phyloP scores from a whole-genome alignment of 2,113 vertebrate genomes.

The Cervus canadensis region DNA sequence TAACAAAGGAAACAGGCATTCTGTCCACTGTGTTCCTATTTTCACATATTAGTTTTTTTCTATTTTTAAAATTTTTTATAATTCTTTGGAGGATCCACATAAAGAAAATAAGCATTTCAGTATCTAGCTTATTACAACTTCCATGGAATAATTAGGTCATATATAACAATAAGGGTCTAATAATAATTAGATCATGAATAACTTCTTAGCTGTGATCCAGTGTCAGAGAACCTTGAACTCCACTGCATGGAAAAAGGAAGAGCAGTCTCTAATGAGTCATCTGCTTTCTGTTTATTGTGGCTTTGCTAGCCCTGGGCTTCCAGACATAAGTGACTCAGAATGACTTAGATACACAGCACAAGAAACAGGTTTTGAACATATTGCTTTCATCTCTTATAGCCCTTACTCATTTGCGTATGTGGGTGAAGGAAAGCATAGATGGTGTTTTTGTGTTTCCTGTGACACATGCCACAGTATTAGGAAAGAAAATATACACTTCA shows the following conservation, averaged over 20 bases:
- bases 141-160: neutral
- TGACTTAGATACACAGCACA: neutral
- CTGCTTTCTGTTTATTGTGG: neutral
- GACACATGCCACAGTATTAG: neutral
- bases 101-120: neutral
- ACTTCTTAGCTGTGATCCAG: neutral
- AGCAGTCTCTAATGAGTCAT: neutral
- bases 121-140: neutral
- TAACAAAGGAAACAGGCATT: neutral
- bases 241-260: neutral
- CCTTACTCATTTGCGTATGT: neutral
- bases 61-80: neutral
- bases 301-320: neutral
- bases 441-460: neutral
- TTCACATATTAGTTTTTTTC: neutral
- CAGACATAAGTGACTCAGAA: neutral
- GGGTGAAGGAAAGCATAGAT: neutral
- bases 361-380: neutral
- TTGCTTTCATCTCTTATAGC: neutral
- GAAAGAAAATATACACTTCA: neutral
- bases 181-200: neutral
- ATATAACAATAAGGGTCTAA: neutral
- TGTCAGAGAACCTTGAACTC: neutral
- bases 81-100: neutral
- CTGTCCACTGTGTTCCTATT: neutral